phyloP scores from a whole-genome alignment of 1,140 invertebrate genomes.

The Drosophila repleta region DNA sequence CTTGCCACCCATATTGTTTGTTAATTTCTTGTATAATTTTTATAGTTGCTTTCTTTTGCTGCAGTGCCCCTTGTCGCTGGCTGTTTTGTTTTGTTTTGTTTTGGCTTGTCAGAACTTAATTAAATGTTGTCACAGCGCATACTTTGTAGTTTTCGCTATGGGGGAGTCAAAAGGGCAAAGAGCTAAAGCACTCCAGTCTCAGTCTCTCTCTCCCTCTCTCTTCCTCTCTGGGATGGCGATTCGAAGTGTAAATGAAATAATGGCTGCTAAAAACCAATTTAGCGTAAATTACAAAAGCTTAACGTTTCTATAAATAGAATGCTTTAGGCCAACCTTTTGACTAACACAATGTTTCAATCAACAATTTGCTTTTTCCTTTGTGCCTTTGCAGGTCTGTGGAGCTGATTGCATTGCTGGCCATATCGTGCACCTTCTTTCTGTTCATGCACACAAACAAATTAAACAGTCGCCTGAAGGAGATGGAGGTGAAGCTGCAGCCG shows the following conservation, averaged over 20 bases:
- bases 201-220: background rate
- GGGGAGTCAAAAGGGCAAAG: constrained; percentile 24
- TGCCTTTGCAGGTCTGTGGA: constrained; percentile 88
- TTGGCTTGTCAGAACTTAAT: constrained; percentile 76
- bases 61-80: constrained; percentile 31
- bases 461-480: constrained; percentile 89
- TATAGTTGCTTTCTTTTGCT: constrained; percentile 50
- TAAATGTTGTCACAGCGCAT: constrained; percentile 77
- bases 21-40: constrained; percentile 75
- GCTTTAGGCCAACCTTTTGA: constrained; percentile 48
- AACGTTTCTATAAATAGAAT: constrained; percentile 49
- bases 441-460: constrained; percentile 92
- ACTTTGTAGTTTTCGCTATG: constrained; percentile 59
- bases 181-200: too few relatives aligned
- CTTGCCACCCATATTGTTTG: constrained; percentile 43
- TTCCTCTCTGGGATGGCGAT: constrained; percentile 66
- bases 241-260: constrained; percentile 79
- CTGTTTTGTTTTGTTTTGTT: constrained; percentile 54
- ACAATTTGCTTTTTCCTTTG: constrained; percentile 31
- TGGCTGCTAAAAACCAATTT: constrained; percentile 79
- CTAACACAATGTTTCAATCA: constrained; percentile 48
- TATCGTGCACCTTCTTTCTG: constrained; percentile 91
- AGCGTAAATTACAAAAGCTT: constrained; percentile 78
- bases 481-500: constrained; percentile 90
- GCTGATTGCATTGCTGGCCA: constrained; percentile 90